Base-by-base conservation (phyloP, 1,140 invertebrate species). In the Aphis craccivora region DNA sequence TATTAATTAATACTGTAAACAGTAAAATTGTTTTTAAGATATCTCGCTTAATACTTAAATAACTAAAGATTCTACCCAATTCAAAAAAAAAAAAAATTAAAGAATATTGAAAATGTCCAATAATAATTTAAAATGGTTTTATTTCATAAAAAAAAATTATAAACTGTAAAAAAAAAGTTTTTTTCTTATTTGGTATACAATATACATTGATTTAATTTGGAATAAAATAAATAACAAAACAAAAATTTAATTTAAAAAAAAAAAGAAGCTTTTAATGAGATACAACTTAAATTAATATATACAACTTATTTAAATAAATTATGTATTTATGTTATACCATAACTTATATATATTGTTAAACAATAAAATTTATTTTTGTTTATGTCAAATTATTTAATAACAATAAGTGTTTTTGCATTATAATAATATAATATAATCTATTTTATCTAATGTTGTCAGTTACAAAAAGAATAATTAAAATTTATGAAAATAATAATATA, bases 201-300 rank as follows among this genome's bases (percentile, higher is more conserved):
- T 45, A 45, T 5, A 45, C 4, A 67, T 76, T n/a, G 60, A 14
- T 76, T n/a, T 1, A 76, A 6, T 4, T 11, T n/a, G 14, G 14
- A 67, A n/a, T 76, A n/a, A 76, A n/a, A 76, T n/a, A 76, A n/a
- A 0, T 35, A 76, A n/a, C 4, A 76, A 76, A 76, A 76, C 60
- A 76, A 76, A 76, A n/a, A 76, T 76, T n/a, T 76, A 76, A 76
- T 76, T 67, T 6, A 76, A 76, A 76, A 76, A 18, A 76, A 76
- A 76, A 76, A 67, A 76, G n/a, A 76, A 76, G 60, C 60, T n/a
- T 76, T 76, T n/a, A n/a, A 76, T 76, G 14, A 76, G 60, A 76
- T 76, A 76, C 14, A n/a, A n/a, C 60, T n/a, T n/a, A 76, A 76
- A 76, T 76, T 76, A n/a, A 76, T 67, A 67, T 18, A 76, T 20